Evolutionary conservation across 2,888 invertebrate genomes (phyloP).

Genomic region (Spilosoma lubricipeda): DNA sequence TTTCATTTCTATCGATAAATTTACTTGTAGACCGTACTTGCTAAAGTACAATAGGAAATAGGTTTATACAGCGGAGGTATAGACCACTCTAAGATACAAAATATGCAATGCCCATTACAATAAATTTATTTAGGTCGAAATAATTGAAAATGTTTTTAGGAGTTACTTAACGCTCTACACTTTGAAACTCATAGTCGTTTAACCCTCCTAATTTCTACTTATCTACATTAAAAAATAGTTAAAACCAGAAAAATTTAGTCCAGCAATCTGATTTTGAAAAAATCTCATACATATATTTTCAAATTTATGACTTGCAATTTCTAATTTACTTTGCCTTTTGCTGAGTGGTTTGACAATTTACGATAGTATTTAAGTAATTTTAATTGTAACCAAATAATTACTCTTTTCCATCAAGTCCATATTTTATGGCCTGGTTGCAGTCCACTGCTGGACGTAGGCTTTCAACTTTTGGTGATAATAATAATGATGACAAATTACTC

Average conservation of each 20-base stretch:
- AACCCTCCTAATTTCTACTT: background rate
- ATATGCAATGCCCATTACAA: conserved; percentile 2
- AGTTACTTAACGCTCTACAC: background rate
- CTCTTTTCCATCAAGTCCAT: too few relatives aligned
- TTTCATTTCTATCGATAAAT: too few relatives aligned
- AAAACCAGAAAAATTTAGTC: background rate
- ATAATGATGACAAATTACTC: too few relatives aligned
- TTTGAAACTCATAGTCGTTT: background rate
- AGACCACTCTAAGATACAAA: conserved; percentile 4
- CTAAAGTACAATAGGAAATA: conserved; percentile 56
- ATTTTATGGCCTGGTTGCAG: too few relatives aligned
- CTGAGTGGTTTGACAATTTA: background rate
- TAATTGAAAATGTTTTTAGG: background rate
- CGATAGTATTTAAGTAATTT: too few relatives aligned
- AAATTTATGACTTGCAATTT: background rate
- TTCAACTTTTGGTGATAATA: too few relatives aligned
- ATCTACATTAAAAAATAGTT: background rate
- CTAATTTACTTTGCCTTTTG: background rate
- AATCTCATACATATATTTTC: background rate
- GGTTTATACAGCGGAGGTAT: conserved; percentile 40
- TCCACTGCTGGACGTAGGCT: too few relatives aligned
- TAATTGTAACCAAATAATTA: too few relatives aligned
- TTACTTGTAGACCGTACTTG: conserved; percentile 29
- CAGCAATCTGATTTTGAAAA: background rate
- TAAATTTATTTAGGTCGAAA: background rate